Base-by-base conservation (phyloP, 2,797 vertebrate genomes). In the Ispidina picta region DNA sequence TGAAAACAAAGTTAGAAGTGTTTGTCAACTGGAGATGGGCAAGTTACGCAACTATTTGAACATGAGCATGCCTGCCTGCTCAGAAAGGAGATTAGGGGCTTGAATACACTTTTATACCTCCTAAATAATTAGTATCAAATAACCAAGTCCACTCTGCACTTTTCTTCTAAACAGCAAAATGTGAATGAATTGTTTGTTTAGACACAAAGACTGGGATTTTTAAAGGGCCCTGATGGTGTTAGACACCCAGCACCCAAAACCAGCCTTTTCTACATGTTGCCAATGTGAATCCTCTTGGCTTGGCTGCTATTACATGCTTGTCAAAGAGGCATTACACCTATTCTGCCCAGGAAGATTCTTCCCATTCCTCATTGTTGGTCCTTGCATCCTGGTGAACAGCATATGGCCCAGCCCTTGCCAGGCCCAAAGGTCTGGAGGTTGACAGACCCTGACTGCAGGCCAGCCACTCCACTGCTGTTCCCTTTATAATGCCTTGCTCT, bases 61-160 rank as follows among this genome's bases (percentile, higher is more conserved):
- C 93, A 92, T 88, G 92, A 95, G 91, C 89, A 89, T 95, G 93
- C 93, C 95, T 95, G 92, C 89, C 94, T 95, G 74, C 77, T 89
- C 83, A 64, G 60, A 79, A 81, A 79, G 64, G 85, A 95, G 93
- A 95, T 95, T 93, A 95, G 74, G 64, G 77, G 46, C 66, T 84
- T 88, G 80, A 90, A 91, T 82, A 79, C 1, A 0, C 86, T 93
- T 94, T 88, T 95, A 88, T 94, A 86, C 54, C 64, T 73, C 49
- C 60, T 82, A 91, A 93, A 95, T 95, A 93, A 91, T 93, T 83
- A 86, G 85, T 86, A 93, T 95, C 91, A 71, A 84, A 71, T 94
- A 94, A 94, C 91, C 60, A 63, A 6, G 85, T 88, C 92, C 88
- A 94, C 71, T 90, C 87, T 13, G 49, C 46, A 15, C 35, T 93